Evolutionary conservation across 2,797 vertebrate genomes (phyloP), one percentile per base, ranked within the genome.

Genomic region (Triplophysa yarkandensis): DNA sequence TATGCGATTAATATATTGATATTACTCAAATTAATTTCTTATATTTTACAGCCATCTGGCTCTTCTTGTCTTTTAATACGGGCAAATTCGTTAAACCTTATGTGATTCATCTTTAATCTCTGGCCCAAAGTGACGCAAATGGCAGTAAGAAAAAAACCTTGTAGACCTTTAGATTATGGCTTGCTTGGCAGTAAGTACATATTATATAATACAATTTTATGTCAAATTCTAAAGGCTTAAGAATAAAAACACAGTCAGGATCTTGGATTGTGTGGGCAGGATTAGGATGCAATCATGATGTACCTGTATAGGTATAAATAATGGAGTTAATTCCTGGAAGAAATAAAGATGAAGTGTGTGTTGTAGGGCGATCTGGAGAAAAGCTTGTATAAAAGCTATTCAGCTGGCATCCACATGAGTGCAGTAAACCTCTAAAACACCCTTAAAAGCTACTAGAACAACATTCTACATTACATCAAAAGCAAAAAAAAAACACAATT

Each of bases 371-470:
- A n/a, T n/a, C n/a, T n/a, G n/a, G n/a, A n/a, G n/a, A 36, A 36
- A 36, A 36, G 34, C 34, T 36, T 41, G 11, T 3, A 16, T 41
- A 41, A 41, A 16, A 43, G 14, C 55, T 68, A 64, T 80, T 77
- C 64, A 52, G 25, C 13, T 62, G 19, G 13, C 25, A 65, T 77
- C 72, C 82, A 81, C 74, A 58, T 36, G 82, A 80, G 75, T 68
- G 80, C 75, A 74, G 71, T 78, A 39, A 70, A 43, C 34, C 8
- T 36, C n/a, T n/a, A n/a, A n/a, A n/a, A n/a, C n/a, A n/a, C n/a
- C n/a, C n/a, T n/a, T n/a, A n/a, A n/a, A n/a, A n/a, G n/a, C n/a
- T n/a, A n/a, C n/a, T n/a, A n/a, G n/a, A n/a, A n/a, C n/a, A n/a
- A 21, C 11, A 57, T 65, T 27, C 27, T 21, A 57, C 36, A 32